Conservation (phyloP, 2,113 vertebrate genomes). For the Ceyx margarethae region DNA sequence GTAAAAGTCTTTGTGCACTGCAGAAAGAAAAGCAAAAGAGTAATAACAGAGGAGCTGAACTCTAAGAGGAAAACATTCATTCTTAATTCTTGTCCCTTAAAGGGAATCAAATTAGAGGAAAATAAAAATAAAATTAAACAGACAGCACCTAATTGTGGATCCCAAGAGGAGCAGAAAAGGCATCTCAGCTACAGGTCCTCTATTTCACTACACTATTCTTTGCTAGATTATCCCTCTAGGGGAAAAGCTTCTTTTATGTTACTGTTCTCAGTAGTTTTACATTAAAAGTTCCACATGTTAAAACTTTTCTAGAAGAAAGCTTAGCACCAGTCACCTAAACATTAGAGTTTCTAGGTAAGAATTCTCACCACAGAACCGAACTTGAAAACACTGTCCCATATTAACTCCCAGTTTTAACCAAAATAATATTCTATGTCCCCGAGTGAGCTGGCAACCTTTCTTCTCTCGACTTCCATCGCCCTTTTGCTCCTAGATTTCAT, state of each 20-base stretch:
- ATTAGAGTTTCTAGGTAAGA: rapidly evolving
- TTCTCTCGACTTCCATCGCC: background rate
- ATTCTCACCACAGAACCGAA: background rate
- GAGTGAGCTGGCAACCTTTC: background rate
- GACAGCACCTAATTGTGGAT: background rate
- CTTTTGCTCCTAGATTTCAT: background rate
- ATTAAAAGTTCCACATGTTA: background rate
- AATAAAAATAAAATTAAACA: background rate
- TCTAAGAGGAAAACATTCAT: background rate
- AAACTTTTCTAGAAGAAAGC: background rate
- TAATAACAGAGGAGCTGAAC: background rate
- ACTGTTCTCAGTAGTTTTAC: no score
- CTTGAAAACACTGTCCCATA: background rate
- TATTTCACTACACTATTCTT: background rate
- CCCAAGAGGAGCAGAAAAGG: background rate
- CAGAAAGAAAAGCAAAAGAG: background rate
- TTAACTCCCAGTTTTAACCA: background rate
- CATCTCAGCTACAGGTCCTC: background rate
- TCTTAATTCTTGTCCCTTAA: background rate
- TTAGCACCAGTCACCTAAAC: background rate
- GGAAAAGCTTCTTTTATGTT: background rate
- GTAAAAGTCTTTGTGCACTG: background rate
- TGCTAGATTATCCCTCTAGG: background rate
- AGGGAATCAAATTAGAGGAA: background rate
- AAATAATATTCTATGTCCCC: background rate